Evolutionary conservation across 2,888 invertebrate species (phyloP), one percentile per base, ranked within the genome.

Genomic region (Polydesmus complanatus): DNA sequence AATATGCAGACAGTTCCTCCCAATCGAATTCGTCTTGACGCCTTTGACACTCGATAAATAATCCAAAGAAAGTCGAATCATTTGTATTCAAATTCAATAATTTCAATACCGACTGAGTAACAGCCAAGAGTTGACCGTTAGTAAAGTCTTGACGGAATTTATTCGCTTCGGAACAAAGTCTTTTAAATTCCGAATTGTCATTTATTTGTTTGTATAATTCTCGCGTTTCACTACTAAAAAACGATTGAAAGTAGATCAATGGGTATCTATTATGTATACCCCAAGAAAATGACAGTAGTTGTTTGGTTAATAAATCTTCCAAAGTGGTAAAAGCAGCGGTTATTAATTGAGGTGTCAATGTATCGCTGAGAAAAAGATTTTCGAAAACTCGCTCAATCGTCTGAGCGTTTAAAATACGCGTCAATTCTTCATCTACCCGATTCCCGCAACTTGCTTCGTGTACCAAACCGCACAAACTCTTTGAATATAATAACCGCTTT

Each of bases 111-210:
- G 26, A 14, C n/a, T 57, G 27, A 14, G 57, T 57, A 14, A 50
- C 23, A 21, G 3, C 19, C n/a, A 52, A 25, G 47, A 61, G 53
- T 8, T 61, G 52, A 5, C 2, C 18, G 47, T 61, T 53, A 27
- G 51, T 23, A n/a, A 61, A 47, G 5, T 1, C 19, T n/a, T 23
- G n/a, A 19, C 23, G 22, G 8, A 23, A 48, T 3, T 22, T 57
- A 25, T 27, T 25, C 18, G 57, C 57, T 47, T 56, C 61, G 5
- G 18, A 47, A 19, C 37, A 51, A 1, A 61, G 26, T 14, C 37
- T n/a, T 49, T 61, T 50, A 23, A 61, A 61, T 26, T 61, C 57
- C 1, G 61, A 56, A 21, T 57, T 57, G 3, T 58, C 27, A 22
- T 48, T 18, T 14, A 61, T 25, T 11, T 52, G 56, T 25, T 58